Evolutionary conservation across 2,888 invertebrate species (phyloP).

Genomic region (Torymus aiolomorphi): DNA sequence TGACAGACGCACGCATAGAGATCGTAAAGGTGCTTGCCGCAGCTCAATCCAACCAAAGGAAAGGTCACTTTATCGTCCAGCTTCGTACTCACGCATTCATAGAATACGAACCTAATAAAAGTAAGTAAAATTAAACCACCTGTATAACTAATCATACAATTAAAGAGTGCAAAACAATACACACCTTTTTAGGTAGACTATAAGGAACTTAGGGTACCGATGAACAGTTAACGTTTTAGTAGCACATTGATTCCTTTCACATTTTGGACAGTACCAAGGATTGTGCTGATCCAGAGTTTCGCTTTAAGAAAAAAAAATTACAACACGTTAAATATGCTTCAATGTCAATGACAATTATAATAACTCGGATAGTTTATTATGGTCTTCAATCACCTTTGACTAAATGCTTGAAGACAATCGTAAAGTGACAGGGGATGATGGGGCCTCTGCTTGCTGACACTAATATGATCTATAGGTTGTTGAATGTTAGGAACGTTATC

Average conservation of each 20-base stretch:
- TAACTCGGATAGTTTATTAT: too few species aligned
- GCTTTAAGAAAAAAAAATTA: constrained; percentile 71
- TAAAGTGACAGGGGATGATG: constrained; percentile 78
- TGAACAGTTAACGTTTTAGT: constrained; percentile 82
- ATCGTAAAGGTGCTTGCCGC: constrained; percentile 78
- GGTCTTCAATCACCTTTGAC: constrained; percentile 75
- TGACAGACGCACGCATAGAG: constrained; percentile 82
- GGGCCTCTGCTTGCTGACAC: constrained; percentile 76
- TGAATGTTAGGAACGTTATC: constrained; percentile 73
- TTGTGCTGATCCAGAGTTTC: constrained; percentile 81
- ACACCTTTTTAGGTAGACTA: constrained; percentile 80
- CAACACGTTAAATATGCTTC: not conserved
- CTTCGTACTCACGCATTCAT: constrained; percentile 80
- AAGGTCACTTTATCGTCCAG: constrained; percentile 80
- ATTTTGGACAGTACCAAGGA: constrained; percentile 82
- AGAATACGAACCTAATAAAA: constrained; percentile 79
- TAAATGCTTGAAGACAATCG: constrained; percentile 81
- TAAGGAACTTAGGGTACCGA: constrained; percentile 81
- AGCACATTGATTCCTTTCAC: constrained; percentile 80
- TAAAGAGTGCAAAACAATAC: constrained; percentile 8
- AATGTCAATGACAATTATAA: too few species aligned
- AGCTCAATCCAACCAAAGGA: constrained; percentile 78
- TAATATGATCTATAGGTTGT: constrained; percentile 75
- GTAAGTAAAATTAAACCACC: constrained; percentile 10
- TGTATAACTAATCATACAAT: not conserved